Conservation (phyloP, 2,113 vertebrate species). For the Malurus cyaneus region DNA sequence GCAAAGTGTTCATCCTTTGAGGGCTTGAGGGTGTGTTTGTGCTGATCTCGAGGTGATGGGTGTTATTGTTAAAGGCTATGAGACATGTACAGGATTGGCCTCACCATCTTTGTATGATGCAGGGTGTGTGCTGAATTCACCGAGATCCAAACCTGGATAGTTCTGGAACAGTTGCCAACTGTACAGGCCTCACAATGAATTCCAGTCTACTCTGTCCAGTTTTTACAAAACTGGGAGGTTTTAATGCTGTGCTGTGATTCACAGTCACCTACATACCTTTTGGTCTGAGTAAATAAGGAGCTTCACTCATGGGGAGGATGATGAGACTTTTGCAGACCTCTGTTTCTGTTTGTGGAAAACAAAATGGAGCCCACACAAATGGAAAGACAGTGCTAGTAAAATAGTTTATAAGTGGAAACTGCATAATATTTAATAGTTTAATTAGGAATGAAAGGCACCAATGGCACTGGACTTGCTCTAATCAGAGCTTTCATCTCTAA, state of each 20-base stretch:
- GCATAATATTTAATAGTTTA: conserved; percentile 28
- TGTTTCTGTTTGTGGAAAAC: conserved; percentile 22
- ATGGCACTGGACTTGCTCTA: background rate
- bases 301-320: background rate
- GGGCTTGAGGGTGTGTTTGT: background rate
- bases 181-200: background rate
- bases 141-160: background rate
- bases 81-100: background rate
- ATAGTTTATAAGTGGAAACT: background rate
- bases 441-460: conserved; percentile 44
- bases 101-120: accelerated
- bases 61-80: accelerated
- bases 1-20: background rate
- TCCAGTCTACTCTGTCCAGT: background rate
- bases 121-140: background rate
- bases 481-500: conserved; percentile 40
- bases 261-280: background rate
- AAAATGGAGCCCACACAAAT: background rate
- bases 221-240: background rate
- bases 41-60: background rate
- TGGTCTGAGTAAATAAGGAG: background rate
- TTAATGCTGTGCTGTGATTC: background rate
- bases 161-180: background rate
- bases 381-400: background rate
- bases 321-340: background rate